Conservation (phyloP, 2,113 vertebrate genomes). For the Turnix velox region DNA sequence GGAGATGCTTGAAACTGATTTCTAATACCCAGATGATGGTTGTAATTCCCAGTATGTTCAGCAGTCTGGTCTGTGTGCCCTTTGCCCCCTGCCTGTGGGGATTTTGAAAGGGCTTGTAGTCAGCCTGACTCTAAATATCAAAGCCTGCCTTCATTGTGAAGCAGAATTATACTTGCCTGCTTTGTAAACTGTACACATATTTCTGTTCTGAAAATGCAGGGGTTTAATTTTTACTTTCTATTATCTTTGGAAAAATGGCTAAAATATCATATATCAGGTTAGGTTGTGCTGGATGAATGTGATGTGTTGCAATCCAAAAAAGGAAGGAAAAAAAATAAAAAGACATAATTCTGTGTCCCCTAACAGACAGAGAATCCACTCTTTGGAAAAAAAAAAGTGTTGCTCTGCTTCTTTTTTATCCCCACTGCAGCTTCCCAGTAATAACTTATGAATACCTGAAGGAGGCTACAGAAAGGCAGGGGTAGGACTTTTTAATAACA, state of each 20-base stretch:
- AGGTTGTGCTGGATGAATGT: neutral
- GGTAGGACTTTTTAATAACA: no score
- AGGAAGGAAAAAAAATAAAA: neutral
- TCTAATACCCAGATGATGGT: slow-evolving; percentile 22
- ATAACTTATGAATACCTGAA: no score
- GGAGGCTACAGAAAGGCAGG: no score
- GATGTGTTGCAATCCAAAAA: neutral
- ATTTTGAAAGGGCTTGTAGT: neutral
- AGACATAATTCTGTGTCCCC: neutral
- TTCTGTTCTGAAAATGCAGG: neutral
- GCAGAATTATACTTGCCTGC: neutral
- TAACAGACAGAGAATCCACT: neutral
- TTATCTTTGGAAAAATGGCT: neutral
- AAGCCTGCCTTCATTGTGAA: neutral
- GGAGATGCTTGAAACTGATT: slow-evolving; percentile 4
- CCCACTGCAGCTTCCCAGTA: neutral
- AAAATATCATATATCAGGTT: neutral
- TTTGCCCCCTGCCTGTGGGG: neutral
- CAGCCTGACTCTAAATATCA: neutral
- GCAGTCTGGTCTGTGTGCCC: neutral
- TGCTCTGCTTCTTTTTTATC: neutral
- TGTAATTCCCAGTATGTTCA: neutral
- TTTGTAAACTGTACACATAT: fast-evolving
- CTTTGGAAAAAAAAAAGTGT: neutral
- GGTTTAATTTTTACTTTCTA: neutral